Evolutionary conservation across 2,888 invertebrate species (phyloP).

Genomic region (Ectobius pallidus): DNA sequence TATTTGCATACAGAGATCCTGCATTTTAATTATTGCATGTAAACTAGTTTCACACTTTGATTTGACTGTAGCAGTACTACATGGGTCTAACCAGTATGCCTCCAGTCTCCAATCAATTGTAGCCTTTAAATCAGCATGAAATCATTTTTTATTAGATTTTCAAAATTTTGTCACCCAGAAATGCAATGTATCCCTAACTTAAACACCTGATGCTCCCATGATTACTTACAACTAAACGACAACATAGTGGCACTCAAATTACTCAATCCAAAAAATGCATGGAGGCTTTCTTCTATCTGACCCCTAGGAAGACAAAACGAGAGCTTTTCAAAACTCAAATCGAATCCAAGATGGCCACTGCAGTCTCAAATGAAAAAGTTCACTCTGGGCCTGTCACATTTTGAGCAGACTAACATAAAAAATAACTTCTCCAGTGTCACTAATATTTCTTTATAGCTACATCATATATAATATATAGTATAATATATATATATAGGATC

Average conservation of each 20-base stretch:
- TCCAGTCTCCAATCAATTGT: conserved; percentile 13
- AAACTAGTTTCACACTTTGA: conserved; percentile 29
- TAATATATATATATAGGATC: conserved; percentile 49
- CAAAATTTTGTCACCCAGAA: background rate
- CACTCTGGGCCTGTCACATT: conserved; percentile 41
- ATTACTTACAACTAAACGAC: conserved; percentile 3
- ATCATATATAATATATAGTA: conserved; percentile 48
- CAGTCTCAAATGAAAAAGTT: conserved; percentile 41
- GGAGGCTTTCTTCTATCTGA: conserved; percentile 33
- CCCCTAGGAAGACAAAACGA: conserved; percentile 43
- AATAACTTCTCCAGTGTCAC: conserved; percentile 46
- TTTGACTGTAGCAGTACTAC: conserved; percentile 29
- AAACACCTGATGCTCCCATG: background rate
- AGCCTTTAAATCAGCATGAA: background rate
- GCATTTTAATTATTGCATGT: conserved; percentile 36
- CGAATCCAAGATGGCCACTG: conserved; percentile 40
- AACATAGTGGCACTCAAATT: background rate
- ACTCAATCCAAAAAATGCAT: conserved; percentile 24
- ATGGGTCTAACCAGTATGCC: conserved; percentile 18
- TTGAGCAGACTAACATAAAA: conserved; percentile 50
- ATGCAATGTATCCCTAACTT: background rate
- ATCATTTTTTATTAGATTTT: background rate
- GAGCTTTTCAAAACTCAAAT: conserved; percentile 40
- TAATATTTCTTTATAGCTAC: conserved; percentile 48
- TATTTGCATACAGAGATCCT: conserved; percentile 34